Evolutionary conservation across 1,140 invertebrate genomes (phyloP), one percentile per base, ranked within the genome.

Genomic region (Micrasema minimum): DNA sequence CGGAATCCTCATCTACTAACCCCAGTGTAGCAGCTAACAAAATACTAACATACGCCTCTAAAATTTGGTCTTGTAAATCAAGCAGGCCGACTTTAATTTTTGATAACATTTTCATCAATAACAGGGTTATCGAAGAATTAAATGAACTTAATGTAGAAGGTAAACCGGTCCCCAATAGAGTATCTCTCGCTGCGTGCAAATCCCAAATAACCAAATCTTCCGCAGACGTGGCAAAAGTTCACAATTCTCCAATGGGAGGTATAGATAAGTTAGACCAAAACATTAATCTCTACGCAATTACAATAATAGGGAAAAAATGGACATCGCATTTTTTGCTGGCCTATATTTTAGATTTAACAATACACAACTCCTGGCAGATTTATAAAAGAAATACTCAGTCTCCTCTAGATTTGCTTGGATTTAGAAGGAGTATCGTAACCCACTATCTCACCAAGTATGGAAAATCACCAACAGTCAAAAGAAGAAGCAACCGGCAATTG

Each of bases 361-460:
- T 74, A 11, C 68, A 74, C 46, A 74, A 74, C 43, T 68, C 72
- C 2, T 74, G 72, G 72, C 72, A 74, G 41, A 50, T 74, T 20
- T 74, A 74, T 35, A 31, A 53, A n/a, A 45, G 51, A 16, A 66
- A 59, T 46, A 65, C 50, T 38, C 41, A 59, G 51, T 66, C 71
- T 66, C 16, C 46, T 31, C 51, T 74, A 51, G 72, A 74, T 67
- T 66, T 74, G 38, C 46, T 74, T 5, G 72, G 72, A 16, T 74
- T 74, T 67, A 53, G 72, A n/a, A 7, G 72, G 11, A 74, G 64
- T 62, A 71, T 74, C 12, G 72, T 74, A 12, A 71, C 69, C 18
- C 45, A 61, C 45, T 74, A 74, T 62, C 53, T 74, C 11, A 66
- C 69, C 20, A 64, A 18, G 38, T 67, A 71, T 31, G 72, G 61